These are phyloP conservation scores for Telmatochromis brichardi DNA, from an alignment of 2,113 vertebrate species.

Conservation along the genomic window DNA sequence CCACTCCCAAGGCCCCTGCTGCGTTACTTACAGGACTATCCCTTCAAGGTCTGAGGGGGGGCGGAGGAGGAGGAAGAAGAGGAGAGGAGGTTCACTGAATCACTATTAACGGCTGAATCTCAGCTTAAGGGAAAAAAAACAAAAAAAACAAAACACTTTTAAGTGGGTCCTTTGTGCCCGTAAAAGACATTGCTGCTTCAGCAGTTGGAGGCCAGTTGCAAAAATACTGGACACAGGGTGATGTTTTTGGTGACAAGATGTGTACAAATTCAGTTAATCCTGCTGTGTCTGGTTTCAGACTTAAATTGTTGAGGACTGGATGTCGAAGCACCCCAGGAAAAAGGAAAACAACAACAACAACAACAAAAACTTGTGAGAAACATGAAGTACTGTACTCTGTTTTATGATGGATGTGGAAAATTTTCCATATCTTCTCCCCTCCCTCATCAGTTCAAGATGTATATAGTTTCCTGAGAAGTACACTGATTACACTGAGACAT, in stretches of 20 bases:
- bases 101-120: neutral
- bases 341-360: neutral
- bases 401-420: slow-evolving; percentile 20
- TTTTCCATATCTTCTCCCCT: neutral
- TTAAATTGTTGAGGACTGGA: neutral
- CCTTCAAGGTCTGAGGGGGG: slow-evolving; percentile 87
- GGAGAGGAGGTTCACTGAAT: neutral
- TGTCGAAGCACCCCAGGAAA: neutral
- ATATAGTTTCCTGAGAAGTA: slow-evolving; percentile 27
- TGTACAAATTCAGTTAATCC: slow-evolving; percentile 5
- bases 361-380: neutral
- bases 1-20: slow-evolving; percentile 84
- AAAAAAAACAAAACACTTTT: neutral
- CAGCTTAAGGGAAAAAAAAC: neutral
- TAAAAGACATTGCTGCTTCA: neutral
- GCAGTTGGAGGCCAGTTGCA: slow-evolving; percentile 27
- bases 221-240: slow-evolving; percentile 33
- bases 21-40: slow-evolving; percentile 88
- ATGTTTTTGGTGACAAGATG: neutral
- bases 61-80: fast-evolving
- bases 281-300: slow-evolving; percentile 21
- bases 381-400: slow-evolving; percentile 46
- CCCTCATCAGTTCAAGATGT: slow-evolving; percentile 16
- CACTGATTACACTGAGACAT: slow-evolving; percentile 44
- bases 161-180: neutral